Evolutionary conservation across 1,140 invertebrate species (phyloP).

Genomic region (Bombus haemorrhoidalis): DNA sequence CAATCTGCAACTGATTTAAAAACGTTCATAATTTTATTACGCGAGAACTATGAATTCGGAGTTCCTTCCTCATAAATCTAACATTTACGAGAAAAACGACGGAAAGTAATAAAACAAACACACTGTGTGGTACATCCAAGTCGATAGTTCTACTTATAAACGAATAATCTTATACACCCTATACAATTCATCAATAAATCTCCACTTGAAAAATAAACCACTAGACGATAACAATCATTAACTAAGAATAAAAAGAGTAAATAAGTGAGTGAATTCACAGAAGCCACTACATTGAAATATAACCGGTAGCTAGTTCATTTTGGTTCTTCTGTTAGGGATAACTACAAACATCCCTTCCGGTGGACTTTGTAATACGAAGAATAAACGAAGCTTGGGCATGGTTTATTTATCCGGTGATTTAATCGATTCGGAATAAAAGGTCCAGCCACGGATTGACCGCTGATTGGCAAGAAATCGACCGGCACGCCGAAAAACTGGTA

Average conservation of each 20-base stretch:
- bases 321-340: constrained; percentile 15
- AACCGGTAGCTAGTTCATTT: neutral
- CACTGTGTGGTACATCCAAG: too few species aligned
- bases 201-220: neutral
- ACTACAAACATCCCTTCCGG: constrained; percentile 18
- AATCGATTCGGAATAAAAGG: constrained; percentile 66
- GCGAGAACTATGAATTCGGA: too few species aligned
- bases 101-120: neutral
- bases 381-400: constrained; percentile 50
- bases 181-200: neutral
- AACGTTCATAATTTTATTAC: too few species aligned
- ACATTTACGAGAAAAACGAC: neutral
- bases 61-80: neutral
- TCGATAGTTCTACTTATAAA: too few species aligned
- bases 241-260: neutral
- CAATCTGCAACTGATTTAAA: too few species aligned
- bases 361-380: constrained; percentile 45
- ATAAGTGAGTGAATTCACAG: neutral
- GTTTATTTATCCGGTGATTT: constrained; percentile 64
- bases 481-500: constrained; percentile 70
- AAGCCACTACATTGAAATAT: neutral
- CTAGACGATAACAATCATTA: neutral
- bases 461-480: constrained; percentile 72
- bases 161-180: too few species aligned
- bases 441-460: constrained; percentile 42